Base-by-base conservation (phyloP, 2,797 vertebrate genomes). In the Cuniculus paca region DNA sequence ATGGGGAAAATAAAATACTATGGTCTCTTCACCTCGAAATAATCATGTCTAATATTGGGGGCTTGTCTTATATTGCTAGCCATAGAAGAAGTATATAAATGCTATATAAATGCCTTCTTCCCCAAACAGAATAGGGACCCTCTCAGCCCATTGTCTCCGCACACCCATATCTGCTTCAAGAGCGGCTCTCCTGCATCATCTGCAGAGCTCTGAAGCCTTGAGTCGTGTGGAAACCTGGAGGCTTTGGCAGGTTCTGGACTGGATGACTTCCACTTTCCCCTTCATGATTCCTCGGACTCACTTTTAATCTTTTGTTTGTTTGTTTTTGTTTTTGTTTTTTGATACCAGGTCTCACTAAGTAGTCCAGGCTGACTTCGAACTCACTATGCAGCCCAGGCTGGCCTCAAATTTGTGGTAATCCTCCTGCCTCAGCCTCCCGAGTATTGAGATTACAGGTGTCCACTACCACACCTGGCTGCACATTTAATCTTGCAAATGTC, bases 101-200 rank as follows among this genome's bases (percentile, higher is more conserved):
- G 60, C 3, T 11, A 16, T 2, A 8, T 14, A 68, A 48, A 19
- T 12, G 10, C 63, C 75, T 72, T 70, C 60, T 50, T 36, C 17
- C 1, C 3, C 5, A 17, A 36, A 17, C 16, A 58, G 74, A 81
- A 80, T 42, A 10, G 2, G 1, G 3, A 28, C 17, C 0, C 68
- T 70, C 22, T 72, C 13, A 26, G 22, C n/a, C 8, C 6, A 1
- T 22, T 42, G 5, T 48, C 26, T 48, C 17, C 8, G 28, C 72
- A 75, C 48, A 52, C 3, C 28, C 48, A 34, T 17, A 0, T 16
- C 74, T 34, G 22, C 1, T 14, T 5, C 0, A 0, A 8, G 12
- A 0, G 0, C 8, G 0, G 0, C 1, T 14, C 52, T 5, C 52
- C 39, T 2, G 8, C 61, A 3, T 14, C 14, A 1, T 1, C 19